Evolutionary conservation across 2,888 invertebrate species (phyloP), one percentile per base, ranked within the genome.

Genomic region (Hypena proboscidalis): DNA sequence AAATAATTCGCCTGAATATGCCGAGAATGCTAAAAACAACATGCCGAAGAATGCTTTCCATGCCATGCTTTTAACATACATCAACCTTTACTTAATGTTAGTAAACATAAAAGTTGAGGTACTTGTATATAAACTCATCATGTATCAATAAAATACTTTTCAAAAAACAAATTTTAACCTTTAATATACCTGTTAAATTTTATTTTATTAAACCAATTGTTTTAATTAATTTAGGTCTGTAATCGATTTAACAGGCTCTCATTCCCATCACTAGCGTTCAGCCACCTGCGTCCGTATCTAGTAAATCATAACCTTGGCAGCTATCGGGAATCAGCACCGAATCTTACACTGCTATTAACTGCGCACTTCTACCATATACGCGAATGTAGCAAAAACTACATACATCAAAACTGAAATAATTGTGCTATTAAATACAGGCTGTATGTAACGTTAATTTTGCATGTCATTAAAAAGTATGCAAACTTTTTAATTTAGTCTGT

Each of bases 301-400:
- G 57, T 60, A 58, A 58, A 70, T 70, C 68, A 67, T 67, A 67
- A 63, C 70, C 70, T 70, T 69, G 66, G 54, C 33, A 50, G 54
- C 58, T 68, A 70, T 68, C 60, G 29, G 13, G 13, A 58, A 66
- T 67, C 70, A 55, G 58, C 49, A 49, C 53, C 63, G 48, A 61
- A 68, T 66, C 61, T 66, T 36, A 52, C 46, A 47, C 58, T 50
- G 38, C 58, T 53, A 57, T 62, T 67, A 67, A 63, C 52, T 58
- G 60, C 54, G 58, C 53, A 54, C 43, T 58, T 51, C 49, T 48
- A 37, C 56, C 58, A 45, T 59, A 56, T 48, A 60, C 51, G 59
- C 17, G 36, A 33, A 51, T 59, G 40, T 56, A 34, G 13, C 41
- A 34, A 27, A 34, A 41, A 15, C 6, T 21, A 22, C 6, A 8